These are phyloP conservation scores for Crypturellus tataupa DNA, from an alignment of 2,797 vertebrate genomes.

Conservation along the genomic window DNA sequence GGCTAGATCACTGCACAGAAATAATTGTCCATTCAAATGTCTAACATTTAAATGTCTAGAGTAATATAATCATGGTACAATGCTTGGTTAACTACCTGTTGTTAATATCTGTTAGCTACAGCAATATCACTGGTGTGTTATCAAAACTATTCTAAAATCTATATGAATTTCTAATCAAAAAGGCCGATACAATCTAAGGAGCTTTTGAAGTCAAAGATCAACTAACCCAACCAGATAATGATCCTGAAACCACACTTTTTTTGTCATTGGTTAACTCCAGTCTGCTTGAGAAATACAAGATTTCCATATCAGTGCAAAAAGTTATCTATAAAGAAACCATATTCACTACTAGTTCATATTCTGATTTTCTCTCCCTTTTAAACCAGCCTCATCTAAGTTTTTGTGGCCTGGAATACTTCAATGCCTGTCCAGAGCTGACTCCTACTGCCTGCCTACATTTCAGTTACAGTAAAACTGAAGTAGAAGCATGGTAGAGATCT, in stretches of 20 bases:
- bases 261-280: background rate
- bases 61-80: background rate
- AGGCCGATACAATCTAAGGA: background rate
- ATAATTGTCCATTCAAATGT: background rate
- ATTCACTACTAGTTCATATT: background rate
- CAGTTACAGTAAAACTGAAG: slow-evolving; percentile 15
- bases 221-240: slow-evolving; percentile 38
- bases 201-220: slow-evolving; percentile 22
- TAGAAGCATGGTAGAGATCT: background rate
- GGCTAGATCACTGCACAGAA: background rate
- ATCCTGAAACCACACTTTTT: slow-evolving; percentile 13
- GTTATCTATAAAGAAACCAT: background rate
- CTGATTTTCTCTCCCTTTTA: background rate
- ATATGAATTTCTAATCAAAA: slow-evolving; percentile 21
- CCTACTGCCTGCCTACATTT: slow-evolving; percentile 26
- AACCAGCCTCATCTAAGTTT: background rate
- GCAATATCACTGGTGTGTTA: slow-evolving; percentile 2
- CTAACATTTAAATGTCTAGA: no score
- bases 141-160: slow-evolving; percentile 35
- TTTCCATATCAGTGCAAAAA: background rate
- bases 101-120: background rate
- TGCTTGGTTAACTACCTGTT: background rate
- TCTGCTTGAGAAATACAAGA: background rate
- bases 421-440: background rate
- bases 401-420: background rate